Evolutionary conservation across 37 sponge, comb jelly and placozoan genomes (phyloP).

Genomic region (Halisarca cf. caerulea): DNA sequence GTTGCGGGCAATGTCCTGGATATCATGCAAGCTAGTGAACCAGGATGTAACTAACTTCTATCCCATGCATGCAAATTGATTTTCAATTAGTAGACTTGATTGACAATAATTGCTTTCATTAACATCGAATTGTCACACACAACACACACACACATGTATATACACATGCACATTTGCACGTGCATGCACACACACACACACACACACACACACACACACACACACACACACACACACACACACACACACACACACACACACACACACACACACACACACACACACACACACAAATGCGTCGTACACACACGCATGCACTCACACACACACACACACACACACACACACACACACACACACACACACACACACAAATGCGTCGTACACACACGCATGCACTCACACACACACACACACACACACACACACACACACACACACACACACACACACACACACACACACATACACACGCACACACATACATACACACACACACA

Average conservation of each 20-base stretch:
- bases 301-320: not conserved
- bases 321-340: not conserved
- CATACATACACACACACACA: not conserved
- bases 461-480: slow-evolving; percentile 5
- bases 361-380: not conserved
- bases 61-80: no score
- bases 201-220: slow-evolving; percentile 9
- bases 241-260: not conserved
- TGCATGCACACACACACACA: not conserved
- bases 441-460: slow-evolving; percentile 6
- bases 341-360: no score
- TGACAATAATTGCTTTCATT: no score
- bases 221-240: no score
- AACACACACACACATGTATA: no score
- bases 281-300: slow-evolving; percentile 4
- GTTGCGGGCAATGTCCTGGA: not conserved
- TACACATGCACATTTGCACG: not conserved
- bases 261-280: not conserved
- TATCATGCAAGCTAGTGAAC: no score
- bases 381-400: not conserved
- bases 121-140: no score
- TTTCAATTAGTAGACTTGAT: no score
- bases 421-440: not conserved
- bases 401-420: not conserved
- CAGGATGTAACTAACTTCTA: no score